Percentiles rank a stretch among this genome's conserved stretches.
These are phyloP conservation scores for Parascotia fuliginaria DNA, from an alignment of 2,888 invertebrate genomes.

Conservation along the genomic window DNA sequence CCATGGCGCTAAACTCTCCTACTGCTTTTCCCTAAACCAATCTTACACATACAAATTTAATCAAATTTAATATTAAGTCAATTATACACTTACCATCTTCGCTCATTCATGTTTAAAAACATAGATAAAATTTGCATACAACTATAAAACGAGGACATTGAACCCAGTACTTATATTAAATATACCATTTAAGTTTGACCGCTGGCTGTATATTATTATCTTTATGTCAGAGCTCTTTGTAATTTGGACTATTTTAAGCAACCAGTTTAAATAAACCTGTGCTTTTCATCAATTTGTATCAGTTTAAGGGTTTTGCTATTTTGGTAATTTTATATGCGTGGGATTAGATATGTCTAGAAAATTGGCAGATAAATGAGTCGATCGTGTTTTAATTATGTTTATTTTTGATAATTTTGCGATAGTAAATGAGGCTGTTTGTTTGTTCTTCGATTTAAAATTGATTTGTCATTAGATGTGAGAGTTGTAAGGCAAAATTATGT, in stretches of 20 bases:
- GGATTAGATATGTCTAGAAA: slow-evolving; percentile 15
- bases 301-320: background rate
- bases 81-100: slow-evolving; percentile 1
- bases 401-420: too few species aligned
- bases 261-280: background rate
- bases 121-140: slow-evolving; percentile 24
- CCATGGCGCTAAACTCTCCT: too few species aligned
- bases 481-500: too few species aligned
- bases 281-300: background rate
- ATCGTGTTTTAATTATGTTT: too few species aligned
- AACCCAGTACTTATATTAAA: slow-evolving; percentile 8
- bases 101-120: slow-evolving; percentile 25
- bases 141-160: slow-evolving; percentile 19
- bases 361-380: too few species aligned
- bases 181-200: slow-evolving; percentile 5
- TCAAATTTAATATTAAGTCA: background rate
- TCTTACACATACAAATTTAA: too few species aligned
- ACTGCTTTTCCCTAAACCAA: too few species aligned
- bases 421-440: too few species aligned
- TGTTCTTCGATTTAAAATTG: too few species aligned
- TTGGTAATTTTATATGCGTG: slow-evolving; percentile 12
- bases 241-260: rapidly evolving
- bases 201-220: rapidly evolving
- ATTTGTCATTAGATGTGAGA: too few species aligned
- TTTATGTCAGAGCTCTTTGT: slow-evolving; percentile 2